Conservation (phyloP, 2,888 invertebrate genomes). For the Epiblema foenella region DNA sequence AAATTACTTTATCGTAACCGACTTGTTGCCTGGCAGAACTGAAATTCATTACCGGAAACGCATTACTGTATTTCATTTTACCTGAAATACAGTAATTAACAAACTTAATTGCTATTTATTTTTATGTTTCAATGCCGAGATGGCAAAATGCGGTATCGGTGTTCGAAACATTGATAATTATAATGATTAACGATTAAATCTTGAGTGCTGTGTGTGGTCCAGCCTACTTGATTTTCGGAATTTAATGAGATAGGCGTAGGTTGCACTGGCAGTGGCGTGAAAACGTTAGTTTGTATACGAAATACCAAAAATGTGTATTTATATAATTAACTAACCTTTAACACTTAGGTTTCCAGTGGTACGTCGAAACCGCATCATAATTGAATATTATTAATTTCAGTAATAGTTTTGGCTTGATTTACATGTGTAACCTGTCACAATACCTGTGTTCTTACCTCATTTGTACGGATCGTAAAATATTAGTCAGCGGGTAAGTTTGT, state of each 20-base stretch:
- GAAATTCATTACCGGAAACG: slow-evolving; percentile 61
- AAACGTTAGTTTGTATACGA: not conserved
- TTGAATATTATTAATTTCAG: not conserved
- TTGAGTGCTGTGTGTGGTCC: slow-evolving; percentile 40
- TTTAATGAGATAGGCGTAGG: slow-evolving; percentile 21
- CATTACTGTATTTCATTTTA: slow-evolving; percentile 53
- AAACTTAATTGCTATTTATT: slow-evolving; percentile 54
- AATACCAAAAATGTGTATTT: not conserved
- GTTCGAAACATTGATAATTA: slow-evolving; percentile 32
- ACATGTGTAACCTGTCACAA: too few species aligned
- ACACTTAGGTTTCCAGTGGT: not conserved
- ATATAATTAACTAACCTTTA: not conserved
- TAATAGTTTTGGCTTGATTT: too few species aligned
- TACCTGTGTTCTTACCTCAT: too few species aligned
- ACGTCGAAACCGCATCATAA: not conserved
- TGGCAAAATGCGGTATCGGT: slow-evolving; percentile 32
- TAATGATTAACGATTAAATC: slow-evolving; percentile 36
- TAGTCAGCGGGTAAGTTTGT: too few species aligned
- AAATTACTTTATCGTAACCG: slow-evolving; percentile 72
- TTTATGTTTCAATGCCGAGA: slow-evolving; percentile 42
- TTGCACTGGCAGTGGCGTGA: not conserved
- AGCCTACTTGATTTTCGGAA: slow-evolving; percentile 30
- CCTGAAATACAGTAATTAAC: slow-evolving; percentile 54
- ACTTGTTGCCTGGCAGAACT: slow-evolving; percentile 63
- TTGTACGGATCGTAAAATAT: too few species aligned